Evolutionary conservation across 2,888 invertebrate species (phyloP).

Genomic region (Chirona hameri): DNA sequence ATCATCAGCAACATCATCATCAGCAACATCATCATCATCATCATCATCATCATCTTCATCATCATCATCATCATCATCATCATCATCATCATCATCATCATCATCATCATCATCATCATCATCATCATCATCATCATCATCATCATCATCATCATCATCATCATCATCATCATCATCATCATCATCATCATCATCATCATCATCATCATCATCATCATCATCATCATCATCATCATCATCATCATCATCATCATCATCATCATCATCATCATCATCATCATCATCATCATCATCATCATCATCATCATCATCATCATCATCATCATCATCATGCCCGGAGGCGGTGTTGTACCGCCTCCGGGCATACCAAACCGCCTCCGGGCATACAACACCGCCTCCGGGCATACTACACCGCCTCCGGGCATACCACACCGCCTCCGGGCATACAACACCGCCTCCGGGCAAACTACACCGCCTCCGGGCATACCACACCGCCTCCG

Average conservation of each 20-base stretch:
- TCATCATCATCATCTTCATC: not conserved
- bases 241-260: not conserved
- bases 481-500: no score
- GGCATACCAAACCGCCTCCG: no score
- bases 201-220: slow-evolving; percentile 14
- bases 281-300: not conserved
- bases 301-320: not conserved
- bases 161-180: not conserved
- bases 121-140: slow-evolving; percentile 7
- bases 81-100: slow-evolving; percentile 1
- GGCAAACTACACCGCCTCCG: no score
- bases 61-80: slow-evolving; percentile 10
- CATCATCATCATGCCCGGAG: no score
- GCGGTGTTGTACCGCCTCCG: no score
- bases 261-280: not conserved
- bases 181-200: not conserved
- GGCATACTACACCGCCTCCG: no score
- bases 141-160: slow-evolving; percentile 14
- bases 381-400: no score
- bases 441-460: no score
- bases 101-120: not conserved
- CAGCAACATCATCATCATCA: no score
- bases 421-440: no score
- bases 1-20: no score
- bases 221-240: not conserved